A percentile compares a stretch with the other conserved stretches of the same genome.
Evolutionary conservation across 2,797 vertebrate species (phyloP).

Genomic region (Mus spretus): DNA sequence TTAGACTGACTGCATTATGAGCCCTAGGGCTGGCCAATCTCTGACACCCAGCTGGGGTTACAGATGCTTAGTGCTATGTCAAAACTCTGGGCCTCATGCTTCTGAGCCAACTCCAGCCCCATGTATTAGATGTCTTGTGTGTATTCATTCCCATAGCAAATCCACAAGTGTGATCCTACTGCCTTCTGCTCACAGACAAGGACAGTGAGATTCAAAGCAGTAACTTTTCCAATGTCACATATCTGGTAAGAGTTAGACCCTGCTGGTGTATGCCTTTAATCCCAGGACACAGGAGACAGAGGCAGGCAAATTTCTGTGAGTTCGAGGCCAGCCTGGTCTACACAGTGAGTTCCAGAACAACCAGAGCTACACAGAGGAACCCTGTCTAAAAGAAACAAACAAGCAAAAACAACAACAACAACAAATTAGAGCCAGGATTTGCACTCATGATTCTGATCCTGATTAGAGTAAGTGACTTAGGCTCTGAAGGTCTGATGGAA

Average conservation of each 20-base stretch:
- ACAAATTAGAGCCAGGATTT: slow-evolving; percentile 24
- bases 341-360: background rate
- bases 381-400: background rate
- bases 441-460: slow-evolving; percentile 39
- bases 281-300: background rate
- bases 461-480: background rate
- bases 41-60: background rate
- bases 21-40: background rate
- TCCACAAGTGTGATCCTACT: background rate
- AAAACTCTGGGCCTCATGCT: background rate
- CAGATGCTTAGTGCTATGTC: background rate
- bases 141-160: background rate
- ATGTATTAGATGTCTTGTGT: background rate
- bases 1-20: background rate
- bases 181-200: slow-evolving; percentile 49
- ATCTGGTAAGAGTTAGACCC: background rate
- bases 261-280: background rate
- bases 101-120: background rate
- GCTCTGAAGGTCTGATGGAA: background rate
- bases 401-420: background rate
- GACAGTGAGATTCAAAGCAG: slow-evolving; percentile 7
- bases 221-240: background rate
- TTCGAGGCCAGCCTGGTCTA: background rate
- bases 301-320: background rate
- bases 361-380: background rate